Conservation (phyloP, 2,113 vertebrate genomes). For the Anhinga rufa region DNA sequence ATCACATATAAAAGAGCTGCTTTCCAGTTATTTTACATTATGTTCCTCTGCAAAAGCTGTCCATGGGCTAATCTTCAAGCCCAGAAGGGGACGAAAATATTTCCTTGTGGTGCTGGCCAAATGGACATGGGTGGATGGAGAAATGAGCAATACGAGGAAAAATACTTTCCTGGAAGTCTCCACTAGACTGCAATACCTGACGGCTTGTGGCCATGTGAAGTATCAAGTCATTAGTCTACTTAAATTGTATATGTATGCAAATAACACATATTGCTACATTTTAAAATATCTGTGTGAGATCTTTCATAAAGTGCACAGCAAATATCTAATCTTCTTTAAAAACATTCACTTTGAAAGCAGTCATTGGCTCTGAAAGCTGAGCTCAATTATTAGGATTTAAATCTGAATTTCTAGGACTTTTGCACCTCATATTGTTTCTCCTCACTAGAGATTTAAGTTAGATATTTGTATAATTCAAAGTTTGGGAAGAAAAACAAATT, state of each 20-base stretch:
- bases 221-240: not conserved
- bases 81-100: not conserved
- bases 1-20: not conserved
- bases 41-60: not conserved
- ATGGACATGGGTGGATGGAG: fast-evolving
- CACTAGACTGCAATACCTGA: not conserved
- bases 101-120: not conserved
- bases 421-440: not conserved
- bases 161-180: not conserved
- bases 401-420: not conserved
- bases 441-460: not conserved
- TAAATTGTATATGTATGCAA: not conserved
- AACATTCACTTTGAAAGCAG: not conserved
- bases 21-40: not conserved
- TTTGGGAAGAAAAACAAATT: not conserved
- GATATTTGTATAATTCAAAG: not conserved
- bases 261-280: not conserved
- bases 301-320: not conserved
- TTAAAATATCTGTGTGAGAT: not conserved
- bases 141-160: not conserved
- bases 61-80: not conserved
- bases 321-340: not conserved
- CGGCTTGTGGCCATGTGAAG: not conserved
- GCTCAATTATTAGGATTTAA: not conserved
- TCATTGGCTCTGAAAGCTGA: not conserved